A percentile compares a stretch with the other conserved stretches of the same genome.
These are phyloP conservation scores for Ophthalmolycus amberensis DNA, from an alignment of 2,113 vertebrate genomes.

Conservation along the genomic window DNA sequence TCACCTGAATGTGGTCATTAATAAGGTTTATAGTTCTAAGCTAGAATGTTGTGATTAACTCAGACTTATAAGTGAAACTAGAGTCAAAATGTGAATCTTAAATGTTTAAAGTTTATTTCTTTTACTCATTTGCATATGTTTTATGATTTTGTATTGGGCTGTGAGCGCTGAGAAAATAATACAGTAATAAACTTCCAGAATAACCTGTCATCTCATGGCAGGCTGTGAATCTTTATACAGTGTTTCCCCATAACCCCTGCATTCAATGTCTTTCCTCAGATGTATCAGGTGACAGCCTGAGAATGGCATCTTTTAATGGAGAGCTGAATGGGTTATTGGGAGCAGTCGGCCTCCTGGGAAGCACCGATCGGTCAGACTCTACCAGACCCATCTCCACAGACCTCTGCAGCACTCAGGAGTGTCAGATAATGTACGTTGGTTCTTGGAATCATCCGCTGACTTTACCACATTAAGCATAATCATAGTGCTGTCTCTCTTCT, in stretches of 20 bases:
- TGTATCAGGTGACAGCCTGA: conserved; percentile 82
- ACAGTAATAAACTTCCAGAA: neutral
- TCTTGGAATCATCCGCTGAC: neutral
- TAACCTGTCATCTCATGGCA: neutral
- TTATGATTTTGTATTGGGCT: neutral
- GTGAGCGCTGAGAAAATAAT: neutral
- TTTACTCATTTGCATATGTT: neutral
- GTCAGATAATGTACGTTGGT: conserved; percentile 91
- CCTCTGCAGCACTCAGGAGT: conserved; percentile 85
- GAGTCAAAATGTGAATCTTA: neutral
- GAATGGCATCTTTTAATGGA: conserved; percentile 89
- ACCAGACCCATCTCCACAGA: conserved; percentile 83
- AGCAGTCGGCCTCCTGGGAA: conserved; percentile 85
- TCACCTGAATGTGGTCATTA: neutral
- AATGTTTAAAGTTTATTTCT: neutral
- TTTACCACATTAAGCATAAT: neutral
- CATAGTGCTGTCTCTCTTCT: neutral
- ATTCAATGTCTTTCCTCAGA: conserved; percentile 77
- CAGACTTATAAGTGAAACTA: neutral
- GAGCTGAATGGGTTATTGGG: conserved; percentile 95
- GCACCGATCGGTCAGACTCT: conserved; percentile 84
- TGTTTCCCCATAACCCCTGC: neutral
- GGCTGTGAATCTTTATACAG: neutral
- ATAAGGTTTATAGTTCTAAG: neutral
- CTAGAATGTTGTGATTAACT: neutral